phyloP scores from a whole-genome alignment of 2,797 vertebrate genomes.

The Salarias fasciatus region DNA sequence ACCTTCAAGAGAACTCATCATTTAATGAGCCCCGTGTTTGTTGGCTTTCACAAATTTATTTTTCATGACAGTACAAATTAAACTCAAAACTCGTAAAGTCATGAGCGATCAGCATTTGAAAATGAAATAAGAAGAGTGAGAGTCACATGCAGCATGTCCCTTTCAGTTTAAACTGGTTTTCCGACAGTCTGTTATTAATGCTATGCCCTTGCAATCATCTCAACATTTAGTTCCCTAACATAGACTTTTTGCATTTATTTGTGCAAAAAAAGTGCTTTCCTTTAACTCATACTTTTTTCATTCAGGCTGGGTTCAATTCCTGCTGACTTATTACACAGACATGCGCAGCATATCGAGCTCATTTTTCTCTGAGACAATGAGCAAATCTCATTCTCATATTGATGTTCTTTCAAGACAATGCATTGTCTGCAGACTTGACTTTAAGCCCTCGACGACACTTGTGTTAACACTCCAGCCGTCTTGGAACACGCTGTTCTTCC shows the following conservation, averaged over 20 bases:
- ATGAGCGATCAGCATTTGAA: background rate
- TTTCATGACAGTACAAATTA: no score
- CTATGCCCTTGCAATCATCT: no score
- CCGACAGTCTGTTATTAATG: background rate
- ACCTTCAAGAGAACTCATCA: no score
- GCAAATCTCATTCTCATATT: background rate
- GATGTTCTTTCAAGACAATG: constrained; percentile 25
- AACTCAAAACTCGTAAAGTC: no score
- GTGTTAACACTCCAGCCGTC: constrained; percentile 33
- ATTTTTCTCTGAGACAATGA: background rate
- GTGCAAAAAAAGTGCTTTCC: no score
- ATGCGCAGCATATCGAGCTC: background rate
- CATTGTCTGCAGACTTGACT: constrained; percentile 32
- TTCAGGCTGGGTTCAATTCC: no score
- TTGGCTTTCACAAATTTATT: no score
- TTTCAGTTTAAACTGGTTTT: background rate
- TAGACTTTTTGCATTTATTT: no score
- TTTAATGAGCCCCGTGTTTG: no score
- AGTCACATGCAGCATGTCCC: background rate
- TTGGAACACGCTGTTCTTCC: constrained; percentile 19
- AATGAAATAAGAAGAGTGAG: background rate
- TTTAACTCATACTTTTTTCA: no score
- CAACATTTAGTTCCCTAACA: no score
- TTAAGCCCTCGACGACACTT: constrained; percentile 32
- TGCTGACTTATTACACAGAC: background rate